Evolutionary conservation across 1,140 invertebrate genomes (phyloP).

Genomic region (Lasioglossum albipes): DNA sequence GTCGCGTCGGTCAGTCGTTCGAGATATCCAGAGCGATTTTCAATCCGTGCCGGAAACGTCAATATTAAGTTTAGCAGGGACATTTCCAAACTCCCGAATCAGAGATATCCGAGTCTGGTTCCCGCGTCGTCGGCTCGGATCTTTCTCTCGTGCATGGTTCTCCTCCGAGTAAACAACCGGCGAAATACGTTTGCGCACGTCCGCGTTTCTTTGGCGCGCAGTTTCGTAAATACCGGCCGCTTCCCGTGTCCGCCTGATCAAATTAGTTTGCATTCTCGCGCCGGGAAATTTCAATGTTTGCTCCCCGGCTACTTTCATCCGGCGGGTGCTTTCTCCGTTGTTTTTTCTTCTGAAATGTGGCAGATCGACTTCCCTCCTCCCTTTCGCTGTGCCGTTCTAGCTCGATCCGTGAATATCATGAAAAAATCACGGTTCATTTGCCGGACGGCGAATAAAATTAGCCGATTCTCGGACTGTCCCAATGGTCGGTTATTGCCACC

Average conservation of each 20-base stretch:
- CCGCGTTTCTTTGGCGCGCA: not conserved
- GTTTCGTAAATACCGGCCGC: conserved; percentile 4
- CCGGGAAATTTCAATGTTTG: not conserved
- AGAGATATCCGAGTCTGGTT: not conserved
- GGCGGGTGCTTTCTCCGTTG: not conserved
- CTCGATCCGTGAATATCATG: too few relatives aligned
- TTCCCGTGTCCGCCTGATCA: not conserved
- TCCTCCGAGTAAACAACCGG: not conserved
- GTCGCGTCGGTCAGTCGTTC: not conserved
- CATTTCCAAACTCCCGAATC: not conserved
- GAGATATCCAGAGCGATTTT: conserved; percentile 17
- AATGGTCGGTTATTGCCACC: too few relatives aligned
- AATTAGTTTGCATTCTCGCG: conserved; percentile 6
- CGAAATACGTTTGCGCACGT: conserved; percentile 3
- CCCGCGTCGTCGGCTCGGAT: not conserved
- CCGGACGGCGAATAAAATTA: too few relatives aligned
- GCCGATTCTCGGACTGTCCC: too few relatives aligned
- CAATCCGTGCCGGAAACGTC: not conserved
- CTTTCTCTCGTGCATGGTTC: not conserved
- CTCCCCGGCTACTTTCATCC: too few relatives aligned
- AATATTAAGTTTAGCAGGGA: conserved; percentile 25
- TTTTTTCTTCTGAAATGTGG: not conserved
- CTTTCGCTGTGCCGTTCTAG: too few relatives aligned
- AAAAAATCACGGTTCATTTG: too few relatives aligned
- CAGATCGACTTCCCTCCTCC: too few relatives aligned